phyloP scores from a whole-genome alignment of 2,888 invertebrate species.

The Heliconius aoede region DNA sequence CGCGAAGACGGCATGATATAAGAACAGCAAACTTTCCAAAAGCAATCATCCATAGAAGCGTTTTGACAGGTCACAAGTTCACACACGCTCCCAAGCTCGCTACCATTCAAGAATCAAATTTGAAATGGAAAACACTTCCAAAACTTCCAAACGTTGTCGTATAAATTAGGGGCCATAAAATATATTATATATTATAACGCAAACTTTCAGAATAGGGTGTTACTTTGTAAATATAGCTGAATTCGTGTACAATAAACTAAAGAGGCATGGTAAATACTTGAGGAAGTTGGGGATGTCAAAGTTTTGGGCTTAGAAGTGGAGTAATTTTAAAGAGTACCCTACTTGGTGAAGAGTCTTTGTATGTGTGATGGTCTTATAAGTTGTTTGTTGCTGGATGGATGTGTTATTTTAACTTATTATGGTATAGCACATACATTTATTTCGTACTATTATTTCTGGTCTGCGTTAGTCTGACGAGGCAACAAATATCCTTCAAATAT shows the following conservation, averaged over 20 bases:
- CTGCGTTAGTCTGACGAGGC: no score
- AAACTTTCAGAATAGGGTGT: conserved; percentile 46
- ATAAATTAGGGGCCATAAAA: conserved; percentile 59
- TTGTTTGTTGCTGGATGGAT: not conserved
- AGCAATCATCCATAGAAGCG: conserved; percentile 1
- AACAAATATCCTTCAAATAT: no score
- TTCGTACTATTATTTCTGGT: no score
- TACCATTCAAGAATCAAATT: conserved; percentile 42
- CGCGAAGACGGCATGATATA: not conserved
- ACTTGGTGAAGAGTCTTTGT: not conserved
- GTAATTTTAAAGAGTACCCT: conserved; percentile 26
- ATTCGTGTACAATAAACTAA: conserved; percentile 50
- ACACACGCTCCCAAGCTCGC: not conserved
- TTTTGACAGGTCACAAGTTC: conserved; percentile 17
- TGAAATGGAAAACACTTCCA: conserved; percentile 49
- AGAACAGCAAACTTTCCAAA: not conserved
- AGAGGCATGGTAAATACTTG: conserved; percentile 42
- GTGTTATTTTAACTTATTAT: not conserved
- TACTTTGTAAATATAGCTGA: conserved; percentile 52
- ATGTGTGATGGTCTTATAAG: not conserved
- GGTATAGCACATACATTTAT: no score
- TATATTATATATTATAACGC: conserved; percentile 36
- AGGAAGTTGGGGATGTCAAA: conserved; percentile 35
- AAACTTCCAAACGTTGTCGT: conserved; percentile 53
- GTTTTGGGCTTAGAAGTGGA: conserved; percentile 33